These are phyloP conservation scores for Paralichthys olivaceus DNA, from an alignment of 2,113 vertebrate species.

Conservation along the genomic window DNA sequence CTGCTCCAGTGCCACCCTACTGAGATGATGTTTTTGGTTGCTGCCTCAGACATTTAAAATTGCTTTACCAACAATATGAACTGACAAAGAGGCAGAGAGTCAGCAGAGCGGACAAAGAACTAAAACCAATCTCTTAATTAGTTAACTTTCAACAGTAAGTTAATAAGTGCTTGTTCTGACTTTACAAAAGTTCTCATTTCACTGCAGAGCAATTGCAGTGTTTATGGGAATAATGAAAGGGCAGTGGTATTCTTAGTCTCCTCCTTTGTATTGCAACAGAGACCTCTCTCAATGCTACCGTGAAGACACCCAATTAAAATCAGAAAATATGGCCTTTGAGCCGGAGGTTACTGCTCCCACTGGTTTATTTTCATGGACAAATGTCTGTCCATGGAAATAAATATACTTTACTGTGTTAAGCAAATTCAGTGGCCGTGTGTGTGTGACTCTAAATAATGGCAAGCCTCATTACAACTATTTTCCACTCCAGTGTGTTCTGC, in stretches of 20 bases:
- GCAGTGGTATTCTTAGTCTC: conserved; percentile 58
- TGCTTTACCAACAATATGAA: conserved; percentile 69
- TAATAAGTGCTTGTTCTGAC: conserved; percentile 39
- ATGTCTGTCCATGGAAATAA: conserved; percentile 69
- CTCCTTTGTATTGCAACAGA: conserved; percentile 66
- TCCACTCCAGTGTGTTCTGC: not conserved
- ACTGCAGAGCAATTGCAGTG: conserved; percentile 50
- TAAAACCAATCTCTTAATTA: conserved; percentile 38
- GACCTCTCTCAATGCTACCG: conserved; percentile 62
- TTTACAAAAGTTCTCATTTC: conserved; percentile 58
- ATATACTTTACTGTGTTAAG: conserved; percentile 46
- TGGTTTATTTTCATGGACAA: conserved; percentile 71
- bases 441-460: conserved; percentile 29
- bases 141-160: conserved; percentile 41
- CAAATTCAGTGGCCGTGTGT: conserved; percentile 38
- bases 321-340: conserved; percentile 74
- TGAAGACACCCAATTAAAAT: conserved; percentile 77
- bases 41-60: conserved; percentile 70
- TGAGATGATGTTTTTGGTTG: conserved; percentile 77
- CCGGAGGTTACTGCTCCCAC: conserved; percentile 70
- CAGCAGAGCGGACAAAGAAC: conserved; percentile 23
- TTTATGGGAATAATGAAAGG: conserved; percentile 74
- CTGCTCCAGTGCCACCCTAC: conserved; percentile 78
- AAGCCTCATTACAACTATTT: conserved; percentile 31
- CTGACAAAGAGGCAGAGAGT: conserved; percentile 43